Conservation (phyloP, 2,113 vertebrate genomes). For the Oreocharis arfaki region DNA sequence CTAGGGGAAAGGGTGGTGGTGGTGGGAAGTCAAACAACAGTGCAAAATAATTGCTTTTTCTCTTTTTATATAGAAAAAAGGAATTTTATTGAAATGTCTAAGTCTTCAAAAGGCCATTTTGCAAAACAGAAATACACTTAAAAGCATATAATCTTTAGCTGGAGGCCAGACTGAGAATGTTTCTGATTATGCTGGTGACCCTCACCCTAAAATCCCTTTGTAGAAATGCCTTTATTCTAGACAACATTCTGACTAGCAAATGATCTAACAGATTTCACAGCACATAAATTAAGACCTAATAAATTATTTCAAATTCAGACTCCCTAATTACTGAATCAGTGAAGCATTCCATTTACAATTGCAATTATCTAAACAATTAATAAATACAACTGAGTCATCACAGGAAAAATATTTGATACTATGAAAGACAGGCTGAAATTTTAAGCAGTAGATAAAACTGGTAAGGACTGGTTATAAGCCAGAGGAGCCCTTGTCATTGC, state of each 20-base stretch:
- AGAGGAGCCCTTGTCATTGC: not conserved
- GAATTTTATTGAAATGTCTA: constrained; percentile 59
- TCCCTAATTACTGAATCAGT: constrained; percentile 68
- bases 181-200: constrained; percentile 82
- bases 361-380: constrained; percentile 62
- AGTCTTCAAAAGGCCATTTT: constrained; percentile 71
- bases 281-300: constrained; percentile 83
- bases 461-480: not conserved
- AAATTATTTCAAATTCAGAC: constrained; percentile 72
- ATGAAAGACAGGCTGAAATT: not conserved
- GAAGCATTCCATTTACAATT: constrained; percentile 62
- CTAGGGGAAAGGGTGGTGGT: not conserved
- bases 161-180: constrained; percentile 73
- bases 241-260: constrained; percentile 78
- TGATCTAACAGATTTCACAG: constrained; percentile 85
- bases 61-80: constrained; percentile 51
- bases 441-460: not conserved
- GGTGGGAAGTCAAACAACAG: constrained; percentile 36
- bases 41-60: constrained; percentile 68
- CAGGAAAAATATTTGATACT: not conserved
- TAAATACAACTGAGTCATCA: constrained; percentile 31
- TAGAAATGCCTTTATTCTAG: constrained; percentile 77
- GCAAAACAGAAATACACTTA: constrained; percentile 70
- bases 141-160: constrained; percentile 73
- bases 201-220: constrained; percentile 78